Percentiles rank a stretch among this genome's conserved stretches.
phyloP scores from a whole-genome alignment of 64 coral and sea anemone genomes.

The Platygyra sinensis region DNA sequence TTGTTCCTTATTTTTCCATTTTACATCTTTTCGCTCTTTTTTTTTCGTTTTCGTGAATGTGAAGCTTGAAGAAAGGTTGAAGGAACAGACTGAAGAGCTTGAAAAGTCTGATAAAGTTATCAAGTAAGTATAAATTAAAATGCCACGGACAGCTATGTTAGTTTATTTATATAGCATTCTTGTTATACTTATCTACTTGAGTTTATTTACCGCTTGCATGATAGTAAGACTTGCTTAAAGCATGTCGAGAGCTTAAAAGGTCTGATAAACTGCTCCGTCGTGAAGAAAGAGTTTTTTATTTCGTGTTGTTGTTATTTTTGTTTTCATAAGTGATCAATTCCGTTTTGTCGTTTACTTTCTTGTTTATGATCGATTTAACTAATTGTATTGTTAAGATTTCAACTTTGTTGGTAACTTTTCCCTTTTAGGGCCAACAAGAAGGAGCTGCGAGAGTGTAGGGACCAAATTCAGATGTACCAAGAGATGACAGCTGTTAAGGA shows the following conservation, averaged over 20 bases:
- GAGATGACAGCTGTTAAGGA: constrained; percentile 94
- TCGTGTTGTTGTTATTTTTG: not conserved
- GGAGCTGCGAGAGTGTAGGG: constrained; percentile 58
- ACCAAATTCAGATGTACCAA: constrained; percentile 88
- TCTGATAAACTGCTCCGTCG: not conserved
- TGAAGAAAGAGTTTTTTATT: not conserved
- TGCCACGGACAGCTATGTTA: not conserved
- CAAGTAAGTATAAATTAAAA: not conserved
- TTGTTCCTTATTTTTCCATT: not conserved
- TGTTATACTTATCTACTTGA: too few relatives aligned
- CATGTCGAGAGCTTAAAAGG: too few relatives aligned
- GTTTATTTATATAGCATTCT: too few relatives aligned
- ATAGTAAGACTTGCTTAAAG: too few relatives aligned
- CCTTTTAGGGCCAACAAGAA: constrained; percentile 59
- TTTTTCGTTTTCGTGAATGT: not conserved
- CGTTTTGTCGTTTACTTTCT: too few relatives aligned
- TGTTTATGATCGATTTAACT: too few relatives aligned
- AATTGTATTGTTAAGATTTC: too few relatives aligned
- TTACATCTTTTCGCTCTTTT: not conserved
- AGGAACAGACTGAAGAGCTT: constrained; percentile 36
- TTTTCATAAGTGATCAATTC: too few relatives aligned
- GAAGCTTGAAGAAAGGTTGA: constrained; percentile 57
- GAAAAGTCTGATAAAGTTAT: not conserved
- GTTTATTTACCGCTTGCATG: too few relatives aligned
- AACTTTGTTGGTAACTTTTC: not conserved